phyloP scores from a whole-genome alignment of 2,113 vertebrate species.

The Ptilorrhoa leucosticta region DNA sequence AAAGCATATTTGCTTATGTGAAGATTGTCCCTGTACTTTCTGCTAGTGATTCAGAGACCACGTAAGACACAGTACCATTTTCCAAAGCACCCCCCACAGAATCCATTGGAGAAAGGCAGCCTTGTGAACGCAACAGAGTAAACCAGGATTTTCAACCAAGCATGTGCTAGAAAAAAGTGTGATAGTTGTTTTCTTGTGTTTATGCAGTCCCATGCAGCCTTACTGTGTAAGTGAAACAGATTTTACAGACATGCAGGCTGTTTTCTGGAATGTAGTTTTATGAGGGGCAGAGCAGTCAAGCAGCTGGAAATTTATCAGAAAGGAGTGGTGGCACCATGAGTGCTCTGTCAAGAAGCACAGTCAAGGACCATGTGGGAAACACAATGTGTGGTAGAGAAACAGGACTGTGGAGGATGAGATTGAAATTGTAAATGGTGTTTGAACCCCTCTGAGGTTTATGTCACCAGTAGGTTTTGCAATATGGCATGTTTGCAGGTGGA shows the following conservation, averaged over 20 bases:
- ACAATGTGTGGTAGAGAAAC: rapidly evolving
- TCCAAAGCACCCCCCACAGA: background rate
- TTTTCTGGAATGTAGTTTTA: background rate
- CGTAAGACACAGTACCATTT: rapidly evolving
- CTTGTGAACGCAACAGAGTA: background rate
- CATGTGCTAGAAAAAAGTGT: background rate
- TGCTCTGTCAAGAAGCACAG: background rate
- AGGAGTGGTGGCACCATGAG: background rate
- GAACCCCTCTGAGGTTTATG: background rate
- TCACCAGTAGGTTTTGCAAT: background rate
- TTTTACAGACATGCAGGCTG: background rate
- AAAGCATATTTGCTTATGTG: background rate
- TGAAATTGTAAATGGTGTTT: background rate
- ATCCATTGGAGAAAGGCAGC: background rate
- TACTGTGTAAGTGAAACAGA: background rate
- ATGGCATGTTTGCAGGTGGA: background rate
- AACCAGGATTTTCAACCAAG: background rate
- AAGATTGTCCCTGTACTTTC: background rate
- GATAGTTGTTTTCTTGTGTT: background rate
- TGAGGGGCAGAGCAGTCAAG: background rate
- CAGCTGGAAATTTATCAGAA: background rate
- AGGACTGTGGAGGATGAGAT: rapidly evolving
- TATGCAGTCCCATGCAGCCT: background rate
- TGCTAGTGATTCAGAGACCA: background rate
- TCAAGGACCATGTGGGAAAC: background rate